Evolutionary conservation across 2,888 invertebrate species (phyloP).

Genomic region (Drosophila prolongata): DNA sequence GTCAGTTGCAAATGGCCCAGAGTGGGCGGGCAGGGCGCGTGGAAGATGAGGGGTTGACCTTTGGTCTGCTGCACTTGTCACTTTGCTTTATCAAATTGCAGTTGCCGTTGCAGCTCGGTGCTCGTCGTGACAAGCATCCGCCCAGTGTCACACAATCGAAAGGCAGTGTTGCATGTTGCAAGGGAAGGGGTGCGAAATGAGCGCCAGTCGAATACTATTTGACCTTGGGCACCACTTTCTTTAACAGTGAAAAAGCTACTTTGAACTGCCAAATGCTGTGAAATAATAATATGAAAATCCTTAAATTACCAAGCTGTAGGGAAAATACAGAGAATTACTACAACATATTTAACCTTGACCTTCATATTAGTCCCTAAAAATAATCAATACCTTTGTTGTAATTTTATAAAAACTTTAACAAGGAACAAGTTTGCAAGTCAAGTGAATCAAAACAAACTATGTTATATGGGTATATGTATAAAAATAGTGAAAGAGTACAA

Average conservation of each 20-base stretch:
- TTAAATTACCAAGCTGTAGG: not conserved
- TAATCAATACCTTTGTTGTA: too few relatives aligned
- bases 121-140: slow-evolving; percentile 48
- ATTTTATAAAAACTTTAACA: too few relatives aligned
- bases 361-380: too few relatives aligned
- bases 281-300: not conserved
- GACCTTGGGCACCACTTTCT: slow-evolving; percentile 4
- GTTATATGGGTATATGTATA: too few relatives aligned
- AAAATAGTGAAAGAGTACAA: too few relatives aligned
- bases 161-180: not conserved
- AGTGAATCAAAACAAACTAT: too few relatives aligned
- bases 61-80: slow-evolving; percentile 52
- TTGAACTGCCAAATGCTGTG: too few relatives aligned
- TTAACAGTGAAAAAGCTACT: slow-evolving; percentile 1
- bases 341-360: not conserved
- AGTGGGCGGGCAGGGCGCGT: not conserved
- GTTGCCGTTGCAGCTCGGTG: slow-evolving; percentile 32
- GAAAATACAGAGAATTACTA: not conserved
- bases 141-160: slow-evolving; percentile 25
- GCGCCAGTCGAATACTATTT: slow-evolving; percentile 24
- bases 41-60: slow-evolving; percentile 51
- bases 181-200: not conserved
- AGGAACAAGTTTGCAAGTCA: too few relatives aligned
- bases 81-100: slow-evolving; percentile 55
- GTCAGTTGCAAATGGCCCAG: slow-evolving; percentile 68